Percentiles rank a stretch among this genome's conserved stretches.
These are phyloP conservation scores for Procambarus clarkii DNA, from an alignment of 1,140 invertebrate species.

Conservation along the genomic window DNA sequence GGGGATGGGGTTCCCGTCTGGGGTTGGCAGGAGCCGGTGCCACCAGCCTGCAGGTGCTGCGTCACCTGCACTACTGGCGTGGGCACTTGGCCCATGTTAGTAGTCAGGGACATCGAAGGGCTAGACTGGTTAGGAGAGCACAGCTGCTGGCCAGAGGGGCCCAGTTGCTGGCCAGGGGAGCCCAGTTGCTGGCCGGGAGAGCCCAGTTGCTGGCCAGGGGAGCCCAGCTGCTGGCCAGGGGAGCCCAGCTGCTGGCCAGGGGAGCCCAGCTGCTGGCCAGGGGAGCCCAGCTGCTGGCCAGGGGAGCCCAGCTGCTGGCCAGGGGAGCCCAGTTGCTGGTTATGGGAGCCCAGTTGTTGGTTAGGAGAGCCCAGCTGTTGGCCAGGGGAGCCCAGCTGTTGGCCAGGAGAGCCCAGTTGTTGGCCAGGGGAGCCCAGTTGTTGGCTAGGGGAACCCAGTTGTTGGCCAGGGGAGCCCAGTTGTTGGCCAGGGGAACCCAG, in stretches of 20 bases:
- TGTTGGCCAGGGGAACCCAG: neutral
- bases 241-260: no score
- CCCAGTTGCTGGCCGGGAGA: neutral
- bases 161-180: neutral
- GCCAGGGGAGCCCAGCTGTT: neutral
- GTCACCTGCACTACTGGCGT: constrained; percentile 56
- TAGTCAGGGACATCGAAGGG: constrained; percentile 38
- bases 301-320: constrained; percentile 2
- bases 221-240: neutral
- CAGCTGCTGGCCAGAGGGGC: neutral
- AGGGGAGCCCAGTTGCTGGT: neutral
- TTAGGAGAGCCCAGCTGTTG: neutral
- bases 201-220: neutral
- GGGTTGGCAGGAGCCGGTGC: constrained; percentile 3
- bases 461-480: constrained; percentile 5
- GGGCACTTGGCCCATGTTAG: constrained; percentile 73
- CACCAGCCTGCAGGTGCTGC: constrained; percentile 24
- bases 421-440: neutral
- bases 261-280: neutral
- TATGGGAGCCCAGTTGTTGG: neutral
- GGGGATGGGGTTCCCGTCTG: neutral
- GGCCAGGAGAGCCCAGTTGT: neutral
- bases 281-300: neutral
- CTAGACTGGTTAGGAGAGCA: constrained; percentile 26
- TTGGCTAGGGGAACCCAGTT: neutral